Percentiles rank a stretch among this genome's conserved stretches.
phyloP scores from a whole-genome alignment of 1,140 invertebrate genomes.

The Caerostris extrusa region DNA sequence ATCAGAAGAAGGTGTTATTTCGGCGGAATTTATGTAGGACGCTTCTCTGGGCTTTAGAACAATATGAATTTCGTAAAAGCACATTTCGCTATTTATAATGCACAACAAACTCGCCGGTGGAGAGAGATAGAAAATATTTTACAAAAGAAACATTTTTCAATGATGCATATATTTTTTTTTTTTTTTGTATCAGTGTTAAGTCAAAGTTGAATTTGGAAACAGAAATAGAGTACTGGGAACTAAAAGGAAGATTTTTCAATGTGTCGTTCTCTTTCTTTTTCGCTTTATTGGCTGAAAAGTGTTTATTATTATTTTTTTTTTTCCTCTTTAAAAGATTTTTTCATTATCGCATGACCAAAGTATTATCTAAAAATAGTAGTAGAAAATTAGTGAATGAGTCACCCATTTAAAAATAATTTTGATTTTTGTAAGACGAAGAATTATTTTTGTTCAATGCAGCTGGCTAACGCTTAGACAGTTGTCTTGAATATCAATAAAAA shows the following conservation, averaged over 20 bases:
- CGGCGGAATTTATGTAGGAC: slow-evolving; percentile 24
- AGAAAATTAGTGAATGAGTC: too few relatives aligned
- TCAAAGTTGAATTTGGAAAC: not conserved
- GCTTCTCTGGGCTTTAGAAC: not conserved
- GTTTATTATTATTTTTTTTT: too few relatives aligned
- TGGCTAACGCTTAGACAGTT: too few relatives aligned
- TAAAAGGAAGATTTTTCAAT: not conserved
- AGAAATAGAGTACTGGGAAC: not conserved
- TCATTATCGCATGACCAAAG: too few relatives aligned
- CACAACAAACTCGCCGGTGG: not conserved
- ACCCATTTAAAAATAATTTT: too few relatives aligned
- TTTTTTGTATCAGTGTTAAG: not conserved
- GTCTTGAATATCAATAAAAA: too few relatives aligned
- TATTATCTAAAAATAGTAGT: too few relatives aligned
- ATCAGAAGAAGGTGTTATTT: slow-evolving; percentile 50
- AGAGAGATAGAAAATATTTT: slow-evolving; percentile 33
- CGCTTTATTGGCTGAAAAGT: not conserved
- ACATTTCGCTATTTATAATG: slow-evolving; percentile 51
- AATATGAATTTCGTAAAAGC: slow-evolving; percentile 43
- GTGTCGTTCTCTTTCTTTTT: not conserved
- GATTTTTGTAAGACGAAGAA: too few relatives aligned
- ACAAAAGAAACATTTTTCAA: slow-evolving; percentile 37
- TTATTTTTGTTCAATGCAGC: too few relatives aligned
- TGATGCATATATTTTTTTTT: not conserved
- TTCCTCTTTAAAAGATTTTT: too few relatives aligned